A percentile compares a stretch with the other conserved stretches of the same genome.
Conservation (phyloP, 2,113 vertebrate species). For the Vombatus ursinus region DNA sequence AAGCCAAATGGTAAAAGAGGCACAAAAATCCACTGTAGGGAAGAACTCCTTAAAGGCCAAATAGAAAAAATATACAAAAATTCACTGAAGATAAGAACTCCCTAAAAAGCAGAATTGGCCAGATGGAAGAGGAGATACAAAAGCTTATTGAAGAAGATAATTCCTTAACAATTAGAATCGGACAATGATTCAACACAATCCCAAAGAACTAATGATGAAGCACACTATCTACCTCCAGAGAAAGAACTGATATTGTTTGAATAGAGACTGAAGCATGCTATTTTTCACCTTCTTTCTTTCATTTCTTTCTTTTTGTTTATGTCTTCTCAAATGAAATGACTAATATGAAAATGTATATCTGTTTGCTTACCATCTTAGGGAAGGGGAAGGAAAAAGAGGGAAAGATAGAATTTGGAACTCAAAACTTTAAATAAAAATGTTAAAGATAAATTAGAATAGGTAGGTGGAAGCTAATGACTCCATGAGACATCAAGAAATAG, state of each 20-base stretch:
- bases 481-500: neutral
- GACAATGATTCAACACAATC: neutral
- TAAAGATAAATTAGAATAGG: neutral
- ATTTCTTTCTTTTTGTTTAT: neutral
- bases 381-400: no score
- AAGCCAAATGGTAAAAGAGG: neutral
- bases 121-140: no score
- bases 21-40: no score
- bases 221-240: neutral
- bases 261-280: neutral
- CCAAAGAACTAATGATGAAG: neutral
- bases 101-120: no score
- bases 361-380: no score
- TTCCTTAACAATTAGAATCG: neutral
- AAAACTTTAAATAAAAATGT: neutral
- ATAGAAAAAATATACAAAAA: no score
- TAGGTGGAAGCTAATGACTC: neutral
- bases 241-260: neutral
- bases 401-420: neutral
- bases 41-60: no score
- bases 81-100: no score
- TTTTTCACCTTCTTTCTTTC: neutral
- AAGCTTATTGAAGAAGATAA: neutral
- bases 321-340: neutral
- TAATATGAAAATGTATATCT: neutral